Percentiles rank a stretch among this genome's conserved stretches.
phyloP scores from a whole-genome alignment of 2,888 invertebrate genomes.

The Synergus itoensis region DNA sequence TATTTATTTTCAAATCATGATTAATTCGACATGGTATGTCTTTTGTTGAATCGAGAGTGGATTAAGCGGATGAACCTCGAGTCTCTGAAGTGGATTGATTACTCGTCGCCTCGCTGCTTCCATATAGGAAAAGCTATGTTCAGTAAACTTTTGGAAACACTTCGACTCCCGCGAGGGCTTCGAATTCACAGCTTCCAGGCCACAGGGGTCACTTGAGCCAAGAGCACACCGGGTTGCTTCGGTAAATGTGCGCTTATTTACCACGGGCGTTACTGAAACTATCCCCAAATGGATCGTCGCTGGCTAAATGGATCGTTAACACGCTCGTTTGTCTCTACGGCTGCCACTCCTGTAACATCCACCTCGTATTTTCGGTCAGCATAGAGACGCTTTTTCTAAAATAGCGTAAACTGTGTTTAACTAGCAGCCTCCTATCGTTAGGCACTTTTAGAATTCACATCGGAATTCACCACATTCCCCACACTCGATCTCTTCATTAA shows the following conservation, averaged over 20 bases:
- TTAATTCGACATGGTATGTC: constrained; percentile 27
- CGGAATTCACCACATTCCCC: not conserved
- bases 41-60: not conserved
- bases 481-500: not conserved
- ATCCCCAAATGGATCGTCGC: constrained; percentile 52
- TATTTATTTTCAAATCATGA: constrained; percentile 14
- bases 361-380: constrained; percentile 22
- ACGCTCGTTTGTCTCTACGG: constrained; percentile 48
- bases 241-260: constrained; percentile 49
- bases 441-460: not conserved
- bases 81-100: constrained; percentile 49
- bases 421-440: not conserved
- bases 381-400: constrained; percentile 2
- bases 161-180: constrained; percentile 42
- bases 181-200: constrained; percentile 44
- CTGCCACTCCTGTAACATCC: constrained; percentile 27
- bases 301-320: constrained; percentile 56
- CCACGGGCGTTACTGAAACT: constrained; percentile 47
- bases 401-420: constrained; percentile 1
- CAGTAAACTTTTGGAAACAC: constrained; percentile 50
- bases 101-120: constrained; percentile 42
- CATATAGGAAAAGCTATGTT: constrained; percentile 45
- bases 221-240: constrained; percentile 43
- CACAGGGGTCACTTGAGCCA: constrained; percentile 38
- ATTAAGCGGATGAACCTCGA: constrained; percentile 26